A percentile compares a stretch with the other conserved stretches of the same genome.
Evolutionary conservation across 2,888 invertebrate genomes (phyloP).

Genomic region (Cotesia congregata): DNA sequence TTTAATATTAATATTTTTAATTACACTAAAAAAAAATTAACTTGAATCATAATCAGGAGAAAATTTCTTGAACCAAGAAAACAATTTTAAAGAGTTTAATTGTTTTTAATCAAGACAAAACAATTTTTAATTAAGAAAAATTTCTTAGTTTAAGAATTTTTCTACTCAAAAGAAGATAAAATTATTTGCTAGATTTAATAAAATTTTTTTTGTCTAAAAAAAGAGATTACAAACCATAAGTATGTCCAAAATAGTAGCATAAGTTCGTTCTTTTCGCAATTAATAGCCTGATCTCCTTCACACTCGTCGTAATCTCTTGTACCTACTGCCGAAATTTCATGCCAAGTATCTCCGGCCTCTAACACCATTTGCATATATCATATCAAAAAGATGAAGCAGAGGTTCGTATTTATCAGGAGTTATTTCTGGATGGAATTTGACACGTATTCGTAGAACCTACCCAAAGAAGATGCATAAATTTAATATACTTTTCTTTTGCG

Average conservation of each 20-base stretch:
- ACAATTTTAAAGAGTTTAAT: too few relatives aligned
- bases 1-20: not conserved
- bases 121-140: too few relatives aligned
- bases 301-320: slow-evolving; percentile 32
- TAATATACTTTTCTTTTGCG: slow-evolving; percentile 1
- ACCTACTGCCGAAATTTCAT: slow-evolving; percentile 38
- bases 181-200: too few relatives aligned
- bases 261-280: slow-evolving; percentile 60
- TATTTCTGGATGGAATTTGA: slow-evolving; percentile 47
- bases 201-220: too few relatives aligned
- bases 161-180: not conserved
- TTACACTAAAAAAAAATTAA: not conserved
- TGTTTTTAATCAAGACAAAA: too few relatives aligned
- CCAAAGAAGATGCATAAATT: slow-evolving; percentile 3
- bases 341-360: slow-evolving; percentile 48
- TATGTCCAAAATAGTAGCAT: slow-evolving; percentile 56
- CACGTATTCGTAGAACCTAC: slow-evolving; percentile 48
- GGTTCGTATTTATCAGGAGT: slow-evolving; percentile 38
- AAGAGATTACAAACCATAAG: slow-evolving; percentile 52
- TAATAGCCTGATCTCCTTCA: slow-evolving; percentile 52
- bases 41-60: too few relatives aligned
- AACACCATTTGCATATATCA: slow-evolving; percentile 38
- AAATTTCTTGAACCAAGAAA: too few relatives aligned
- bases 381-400: slow-evolving; percentile 44
- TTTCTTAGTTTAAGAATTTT: too few relatives aligned